Evolutionary conservation across 2,113 vertebrate species (phyloP), one percentile per base, ranked within the genome.

Genomic region (Phainopepla nitens): DNA sequence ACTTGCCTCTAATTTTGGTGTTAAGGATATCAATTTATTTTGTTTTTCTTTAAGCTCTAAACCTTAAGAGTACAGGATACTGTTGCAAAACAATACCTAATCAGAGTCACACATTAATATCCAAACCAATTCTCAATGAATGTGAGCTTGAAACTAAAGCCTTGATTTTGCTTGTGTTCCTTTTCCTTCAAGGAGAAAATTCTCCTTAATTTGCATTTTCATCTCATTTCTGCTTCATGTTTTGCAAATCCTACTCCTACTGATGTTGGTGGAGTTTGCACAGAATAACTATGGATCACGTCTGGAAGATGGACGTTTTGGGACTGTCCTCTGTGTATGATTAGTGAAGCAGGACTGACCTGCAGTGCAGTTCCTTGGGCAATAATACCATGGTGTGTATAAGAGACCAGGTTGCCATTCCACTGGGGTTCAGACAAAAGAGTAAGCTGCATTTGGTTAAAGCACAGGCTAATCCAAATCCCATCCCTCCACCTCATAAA

Each of bases 61-160:
- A 70, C 24, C 47, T 85, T 27, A 28, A 41, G 13, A 90, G 28
- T 21, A 36, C 47, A 49, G 56, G 24, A 21, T 84, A 45, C 41
- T 68, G 18, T 51, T 71, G 66, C 31, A 66, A 95, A 66, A 95
- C 87, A 95, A 89, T 78, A 79, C 44, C 45, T 85, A 69, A 95
- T 93, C 73, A 85, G 70, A 85, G n/a, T 9, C 36, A 57, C 0
- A 1, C 17, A 25, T 60, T 62, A 90, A 73, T 77, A 81, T 51
- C 71, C 60, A 83, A 77, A 80, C 35, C 11, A 19, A 47, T 66
- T 88, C 69, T 69, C n/a, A 71, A 14, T 64, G 70, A 89, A 68
- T 62, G 23, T 29, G 15, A 77, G 66, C 58, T n/a, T 82, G 71
- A 33, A 73, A 78, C 66, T 93, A 80, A 93, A 94, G 56, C 68